phyloP scores from a whole-genome alignment of 1,140 invertebrate genomes.

The Ips nitidus region DNA sequence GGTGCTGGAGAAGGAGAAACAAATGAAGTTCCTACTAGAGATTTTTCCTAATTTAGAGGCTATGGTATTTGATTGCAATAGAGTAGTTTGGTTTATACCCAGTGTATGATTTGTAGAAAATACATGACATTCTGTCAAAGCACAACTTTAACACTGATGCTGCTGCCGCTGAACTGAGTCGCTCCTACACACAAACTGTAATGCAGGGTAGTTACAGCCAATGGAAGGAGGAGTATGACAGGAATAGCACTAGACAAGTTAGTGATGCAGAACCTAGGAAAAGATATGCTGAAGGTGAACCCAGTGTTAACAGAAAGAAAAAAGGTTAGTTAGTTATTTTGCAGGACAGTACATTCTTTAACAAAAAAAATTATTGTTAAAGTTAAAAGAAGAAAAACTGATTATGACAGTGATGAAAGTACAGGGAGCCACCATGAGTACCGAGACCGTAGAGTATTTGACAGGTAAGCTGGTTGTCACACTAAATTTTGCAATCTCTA shows the following conservation, averaged over 20 bases:
- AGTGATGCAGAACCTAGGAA: conserved; percentile 14
- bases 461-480: conserved; percentile 43
- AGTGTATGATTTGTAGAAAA: conserved; percentile 30
- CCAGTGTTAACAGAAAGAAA: conserved; percentile 28
- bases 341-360: too few species aligned
- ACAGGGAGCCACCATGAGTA: conserved; percentile 39
- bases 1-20: conserved; percentile 47
- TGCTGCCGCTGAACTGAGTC: conserved; percentile 43
- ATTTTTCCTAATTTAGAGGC: conserved; percentile 45
- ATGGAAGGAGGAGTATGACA: conserved; percentile 41
- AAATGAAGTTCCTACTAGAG: conserved; percentile 48
- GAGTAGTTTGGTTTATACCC: neutral
- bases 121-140: conserved; percentile 46
- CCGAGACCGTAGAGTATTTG: conserved; percentile 47
- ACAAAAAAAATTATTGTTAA: conserved; percentile 7
- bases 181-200: conserved; percentile 32
- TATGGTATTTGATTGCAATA: conserved; percentile 11
- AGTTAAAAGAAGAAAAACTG: conserved; percentile 40
- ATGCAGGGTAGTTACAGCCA: conserved; percentile 36
- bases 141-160: conserved; percentile 46
- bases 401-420: conserved; percentile 47
- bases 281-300: conserved; percentile 34
- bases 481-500: neutral
- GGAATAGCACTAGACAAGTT: conserved; percentile 15
- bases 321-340: conserved; percentile 22